A percentile compares a stretch with the other conserved stretches of the same genome.
These are phyloP conservation scores for Urosaurus nigricauda DNA, from an alignment of 2,797 vertebrate species.

Conservation along the genomic window DNA sequence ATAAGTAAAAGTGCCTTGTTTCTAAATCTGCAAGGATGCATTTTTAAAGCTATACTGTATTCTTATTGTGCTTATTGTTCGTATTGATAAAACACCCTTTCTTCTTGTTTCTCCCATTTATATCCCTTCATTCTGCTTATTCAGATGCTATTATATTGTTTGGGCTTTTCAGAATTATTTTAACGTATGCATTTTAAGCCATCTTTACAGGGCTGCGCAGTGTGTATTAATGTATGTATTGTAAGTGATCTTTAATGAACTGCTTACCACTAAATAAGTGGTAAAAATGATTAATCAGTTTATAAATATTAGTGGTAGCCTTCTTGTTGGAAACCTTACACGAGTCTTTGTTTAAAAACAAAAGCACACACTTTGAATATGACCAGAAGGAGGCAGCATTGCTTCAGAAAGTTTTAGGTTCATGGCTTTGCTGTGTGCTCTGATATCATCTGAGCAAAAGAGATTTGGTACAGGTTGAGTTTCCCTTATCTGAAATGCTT, in stretches of 20 bases:
- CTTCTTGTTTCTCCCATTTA: too few relatives aligned
- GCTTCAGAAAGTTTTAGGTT: background rate
- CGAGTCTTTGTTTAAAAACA: background rate
- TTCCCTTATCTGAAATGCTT: too few relatives aligned
- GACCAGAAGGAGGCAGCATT: conserved; percentile 74
- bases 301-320: background rate
- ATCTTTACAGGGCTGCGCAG: too few relatives aligned
- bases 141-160: background rate
- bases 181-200: too few relatives aligned
- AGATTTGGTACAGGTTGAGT: background rate
- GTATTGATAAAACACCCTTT: background rate
- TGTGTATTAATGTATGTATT: background rate
- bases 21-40: background rate
- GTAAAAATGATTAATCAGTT: background rate
- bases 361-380: background rate
- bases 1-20: background rate
- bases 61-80: background rate
- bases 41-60: background rate
- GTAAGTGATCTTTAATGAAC: background rate
- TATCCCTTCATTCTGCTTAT: background rate
- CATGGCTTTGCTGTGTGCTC: fast-evolving
- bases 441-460: background rate
- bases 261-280: background rate
- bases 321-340: background rate
- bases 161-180: background rate